phyloP scores from a whole-genome alignment of 2,888 invertebrate genomes.

The Macrosoma leucophasiata region DNA sequence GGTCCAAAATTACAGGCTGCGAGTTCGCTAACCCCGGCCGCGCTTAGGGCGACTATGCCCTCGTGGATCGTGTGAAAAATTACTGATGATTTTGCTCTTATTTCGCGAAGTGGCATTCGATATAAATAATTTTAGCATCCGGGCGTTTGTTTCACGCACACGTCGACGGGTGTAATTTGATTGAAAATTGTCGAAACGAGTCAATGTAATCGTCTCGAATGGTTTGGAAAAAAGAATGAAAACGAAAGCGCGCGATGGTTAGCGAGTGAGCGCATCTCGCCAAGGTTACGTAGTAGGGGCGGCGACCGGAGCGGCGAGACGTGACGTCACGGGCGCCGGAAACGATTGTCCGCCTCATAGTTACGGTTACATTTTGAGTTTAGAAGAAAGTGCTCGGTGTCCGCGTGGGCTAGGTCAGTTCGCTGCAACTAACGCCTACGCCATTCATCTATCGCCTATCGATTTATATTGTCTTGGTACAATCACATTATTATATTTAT shows the following conservation, averaged over 20 bases:
- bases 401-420: constrained; percentile 66
- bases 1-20: constrained; percentile 74
- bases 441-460: constrained; percentile 9
- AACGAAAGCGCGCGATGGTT: constrained; percentile 46
- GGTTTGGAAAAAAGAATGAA: constrained; percentile 50
- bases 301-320: constrained; percentile 50
- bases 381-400: constrained; percentile 67
- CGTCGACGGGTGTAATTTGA: constrained; percentile 18
- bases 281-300: constrained; percentile 67
- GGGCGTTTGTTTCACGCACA: constrained; percentile 40
- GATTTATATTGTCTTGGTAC: constrained; percentile 15
- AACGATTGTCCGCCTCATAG: constrained; percentile 69
- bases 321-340: constrained; percentile 75
- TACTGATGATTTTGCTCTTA: constrained; percentile 65
- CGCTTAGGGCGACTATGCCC: constrained; percentile 72
- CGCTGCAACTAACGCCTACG: constrained; percentile 26
- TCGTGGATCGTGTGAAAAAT: constrained; percentile 73
- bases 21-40: constrained; percentile 70
- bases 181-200: constrained; percentile 19
- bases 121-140: constrained; percentile 65
- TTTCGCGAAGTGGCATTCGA: constrained; percentile 65
- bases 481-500: neutral
- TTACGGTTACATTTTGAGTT: constrained; percentile 73
- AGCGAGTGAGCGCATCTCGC: constrained; percentile 35
- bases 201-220: constrained; percentile 33